Evolutionary conservation across 2,888 invertebrate genomes (phyloP).

Genomic region (Orthosia incerta): DNA sequence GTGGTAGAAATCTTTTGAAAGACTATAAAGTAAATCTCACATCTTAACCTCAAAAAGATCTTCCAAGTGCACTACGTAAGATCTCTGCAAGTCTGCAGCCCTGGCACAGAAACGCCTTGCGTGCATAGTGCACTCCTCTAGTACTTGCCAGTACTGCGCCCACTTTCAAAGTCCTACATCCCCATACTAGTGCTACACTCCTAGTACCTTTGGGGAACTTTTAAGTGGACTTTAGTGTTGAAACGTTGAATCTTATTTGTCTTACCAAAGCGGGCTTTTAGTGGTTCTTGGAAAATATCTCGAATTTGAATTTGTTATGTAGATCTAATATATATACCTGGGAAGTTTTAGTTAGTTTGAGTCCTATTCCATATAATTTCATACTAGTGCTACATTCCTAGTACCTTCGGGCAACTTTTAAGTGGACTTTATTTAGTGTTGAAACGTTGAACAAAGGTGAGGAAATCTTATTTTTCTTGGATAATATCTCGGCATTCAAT

Average conservation of each 20-base stretch:
- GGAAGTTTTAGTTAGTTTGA: background rate
- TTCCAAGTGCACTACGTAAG: conserved; percentile 27
- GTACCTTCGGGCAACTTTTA: conserved; percentile 40
- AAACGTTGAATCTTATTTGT: conserved; percentile 5
- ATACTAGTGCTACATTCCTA: conserved; percentile 20
- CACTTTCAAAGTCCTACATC: conserved; percentile 18
- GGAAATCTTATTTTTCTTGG: background rate
- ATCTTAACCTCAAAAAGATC: conserved; percentile 20
- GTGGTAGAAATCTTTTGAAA: background rate
- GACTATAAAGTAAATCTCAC: conserved; percentile 21
- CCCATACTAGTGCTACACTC: conserved; percentile 13
- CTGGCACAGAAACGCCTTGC: conserved; percentile 44
- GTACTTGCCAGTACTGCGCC: conserved; percentile 10
- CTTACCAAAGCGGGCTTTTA: background rate
- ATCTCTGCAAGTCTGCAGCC: conserved; percentile 53
- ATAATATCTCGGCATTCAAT: background rate
- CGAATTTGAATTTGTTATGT: background rate
- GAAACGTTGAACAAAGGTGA: conserved; percentile 3
- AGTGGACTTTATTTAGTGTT: conserved; percentile 49
- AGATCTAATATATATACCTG: too few species aligned
- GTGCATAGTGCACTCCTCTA: conserved; percentile 31
- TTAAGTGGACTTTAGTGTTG: conserved; percentile 48
- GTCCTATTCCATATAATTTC: too few species aligned
- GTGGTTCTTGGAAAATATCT: background rate
- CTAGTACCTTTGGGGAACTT: conserved; percentile 37